Evolutionary conservation across 2,113 vertebrate genomes (phyloP), one percentile per base, ranked within the genome.

Genomic region (Tretioscincus oriximinensis): DNA sequence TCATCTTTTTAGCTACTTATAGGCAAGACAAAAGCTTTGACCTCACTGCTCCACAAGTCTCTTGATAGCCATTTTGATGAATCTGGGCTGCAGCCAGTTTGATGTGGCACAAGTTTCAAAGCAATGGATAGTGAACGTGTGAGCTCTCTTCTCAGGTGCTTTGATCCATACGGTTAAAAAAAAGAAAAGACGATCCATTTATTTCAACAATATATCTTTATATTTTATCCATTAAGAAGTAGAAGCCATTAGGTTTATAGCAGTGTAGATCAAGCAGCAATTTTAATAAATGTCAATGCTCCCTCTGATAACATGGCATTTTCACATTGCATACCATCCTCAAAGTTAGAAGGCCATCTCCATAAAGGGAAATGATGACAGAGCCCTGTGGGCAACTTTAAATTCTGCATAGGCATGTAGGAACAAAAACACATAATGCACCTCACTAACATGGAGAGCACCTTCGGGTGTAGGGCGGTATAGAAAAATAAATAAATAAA

Each of bases 271-370:
- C 68, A 80, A 54, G 77, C 67, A 80, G 77, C 68, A 80, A 64
- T 80, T 73, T 73, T 73, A 80, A 65, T 35, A 80, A 54, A 80
- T 80, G 78, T 51, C 70, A 73, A 73, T 73, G 28, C 11, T 65
- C 70, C 26, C 60, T 80, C 41, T 65, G 65, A 73, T 80, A 80
- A 80, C 61, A 80, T 8, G 70, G 45, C 70, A 80, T 54, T 73
- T 65, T 73, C 28, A 65, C 70, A 73, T 63, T 65, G 69, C 61
- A 20, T 73, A 35, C 61, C 31, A 41, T 64, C 45, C 58, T 41
- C 21, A 63, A 21, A 71, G 77, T 63, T 71, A 63, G 58, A 79
- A 61, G 58, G 9, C 35, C 68, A 72, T n/a, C 35, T 58, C 10
- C 58, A 60, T 61, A 80, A 80, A 72, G 11, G 41, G 6, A 26